Evolutionary conservation across 2,888 invertebrate species (phyloP).

Genomic region (Protophormia terraenovae): DNA sequence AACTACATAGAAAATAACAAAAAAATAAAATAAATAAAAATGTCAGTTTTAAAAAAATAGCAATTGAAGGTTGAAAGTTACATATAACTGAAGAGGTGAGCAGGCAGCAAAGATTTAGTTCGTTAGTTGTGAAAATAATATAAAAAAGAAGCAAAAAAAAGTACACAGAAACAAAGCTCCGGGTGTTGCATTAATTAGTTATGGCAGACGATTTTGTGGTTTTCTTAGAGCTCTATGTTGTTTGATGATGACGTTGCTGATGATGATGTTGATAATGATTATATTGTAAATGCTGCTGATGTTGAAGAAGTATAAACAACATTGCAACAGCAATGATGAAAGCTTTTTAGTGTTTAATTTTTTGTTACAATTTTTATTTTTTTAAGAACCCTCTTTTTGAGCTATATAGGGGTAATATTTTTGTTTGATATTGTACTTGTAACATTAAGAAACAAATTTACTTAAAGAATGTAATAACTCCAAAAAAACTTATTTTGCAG

Average conservation of each 20-base stretch:
- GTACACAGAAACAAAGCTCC: conserved; percentile 65
- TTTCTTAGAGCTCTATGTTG: conserved; percentile 73
- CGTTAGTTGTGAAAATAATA: conserved; percentile 69
- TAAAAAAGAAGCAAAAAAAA: not conserved
- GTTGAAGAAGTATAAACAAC: conserved; percentile 34
- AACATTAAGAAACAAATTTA: not conserved
- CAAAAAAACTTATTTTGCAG: too few species aligned
- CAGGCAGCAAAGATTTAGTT: conserved; percentile 64
- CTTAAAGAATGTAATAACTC: not conserved
- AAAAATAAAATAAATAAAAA: conserved; percentile 21
- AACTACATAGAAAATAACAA: conserved; percentile 20
- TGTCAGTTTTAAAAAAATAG: conserved; percentile 54
- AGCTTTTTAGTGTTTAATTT: conserved; percentile 77
- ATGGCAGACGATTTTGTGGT: conserved; percentile 81
- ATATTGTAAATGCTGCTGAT: conserved; percentile 11
- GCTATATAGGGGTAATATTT: not conserved
- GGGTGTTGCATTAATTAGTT: conserved; percentile 79
- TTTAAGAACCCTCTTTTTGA: conserved; percentile 15
- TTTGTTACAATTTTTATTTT: conserved; percentile 18
- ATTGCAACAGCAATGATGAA: conserved; percentile 72
- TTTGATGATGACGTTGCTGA: conserved; percentile 55
- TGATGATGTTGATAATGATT: not conserved
- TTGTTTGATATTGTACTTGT: not conserved
- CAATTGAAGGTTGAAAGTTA: conserved; percentile 58
- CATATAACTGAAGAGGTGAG: conserved; percentile 59